Evolutionary conservation across 2,113 vertebrate genomes (phyloP).

Genomic region (Panthera leo): DNA sequence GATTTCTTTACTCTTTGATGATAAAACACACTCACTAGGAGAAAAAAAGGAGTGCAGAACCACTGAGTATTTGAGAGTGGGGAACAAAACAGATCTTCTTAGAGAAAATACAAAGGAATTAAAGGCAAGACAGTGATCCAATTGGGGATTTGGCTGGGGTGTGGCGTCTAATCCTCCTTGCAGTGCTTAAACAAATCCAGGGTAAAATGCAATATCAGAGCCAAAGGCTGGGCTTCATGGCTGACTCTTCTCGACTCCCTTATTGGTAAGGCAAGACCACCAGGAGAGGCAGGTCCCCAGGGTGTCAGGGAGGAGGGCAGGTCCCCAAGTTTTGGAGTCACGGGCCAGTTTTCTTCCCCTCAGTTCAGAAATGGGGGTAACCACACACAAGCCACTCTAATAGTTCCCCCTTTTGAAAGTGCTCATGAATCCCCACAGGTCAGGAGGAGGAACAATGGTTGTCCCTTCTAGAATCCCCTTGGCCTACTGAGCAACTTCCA

Average conservation of each 20-base stretch:
- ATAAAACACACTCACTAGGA: conserved; percentile 19
- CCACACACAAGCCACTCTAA: not conserved
- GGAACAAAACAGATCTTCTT: conserved; percentile 13
- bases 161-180: not conserved
- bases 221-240: conserved; percentile 44
- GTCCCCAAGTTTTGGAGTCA: not conserved
- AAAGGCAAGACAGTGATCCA: not conserved
- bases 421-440: no score
- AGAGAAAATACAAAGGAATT: conserved; percentile 26
- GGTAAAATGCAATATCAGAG: conserved; percentile 47
- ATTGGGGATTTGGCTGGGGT: not conserved
- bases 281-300: not conserved
- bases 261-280: not conserved
- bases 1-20: conserved; percentile 15
- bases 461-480: not conserved
- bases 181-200: not conserved
- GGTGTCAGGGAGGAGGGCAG: not conserved
- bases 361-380: not conserved
- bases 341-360: not conserved
- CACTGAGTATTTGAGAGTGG: not conserved
- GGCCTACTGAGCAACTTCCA: not conserved
- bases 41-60: not conserved
- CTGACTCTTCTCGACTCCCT: conserved; percentile 35
- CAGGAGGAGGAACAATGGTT: not conserved
- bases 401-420: not conserved